Percentiles rank a stretch among this genome's conserved stretches.
Conservation (phyloP, 2,888 invertebrate species). For the Caenorhabditis sp. region DNA sequence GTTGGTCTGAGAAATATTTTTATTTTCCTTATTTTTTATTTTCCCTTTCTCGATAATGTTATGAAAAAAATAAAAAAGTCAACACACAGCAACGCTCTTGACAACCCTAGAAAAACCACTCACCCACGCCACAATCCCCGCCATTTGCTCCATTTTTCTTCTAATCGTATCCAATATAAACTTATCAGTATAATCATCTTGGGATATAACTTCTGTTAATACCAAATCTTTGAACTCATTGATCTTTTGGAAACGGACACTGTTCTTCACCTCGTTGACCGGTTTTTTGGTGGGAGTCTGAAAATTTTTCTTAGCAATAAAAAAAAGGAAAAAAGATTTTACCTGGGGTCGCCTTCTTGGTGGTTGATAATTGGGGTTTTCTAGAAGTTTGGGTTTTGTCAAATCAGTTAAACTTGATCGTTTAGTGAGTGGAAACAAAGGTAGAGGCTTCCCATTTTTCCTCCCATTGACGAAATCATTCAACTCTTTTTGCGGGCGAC, state of each 20-base stretch:
- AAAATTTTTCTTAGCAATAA: no score
- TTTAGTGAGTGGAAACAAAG: constrained; percentile 30
- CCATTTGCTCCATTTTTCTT: constrained; percentile 36
- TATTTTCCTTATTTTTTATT: no score
- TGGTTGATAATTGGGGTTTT: constrained; percentile 46
- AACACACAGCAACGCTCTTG: no score
- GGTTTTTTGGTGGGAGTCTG: not conserved
- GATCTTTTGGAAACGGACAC: not conserved
- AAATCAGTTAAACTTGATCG: constrained; percentile 40
- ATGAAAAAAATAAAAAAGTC: no score
- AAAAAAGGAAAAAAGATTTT: not conserved
- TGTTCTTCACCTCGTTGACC: not conserved
- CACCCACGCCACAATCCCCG: constrained; percentile 38
- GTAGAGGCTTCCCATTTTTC: constrained; percentile 2
- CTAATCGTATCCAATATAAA: constrained; percentile 2
- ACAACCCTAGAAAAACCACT: not conserved
- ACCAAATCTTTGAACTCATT: constrained; percentile 41
- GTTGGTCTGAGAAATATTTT: no score
- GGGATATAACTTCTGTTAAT: constrained; percentile 28
- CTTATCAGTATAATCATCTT: constrained; percentile 35
- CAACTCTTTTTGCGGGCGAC: constrained; percentile 46
- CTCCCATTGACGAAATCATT: constrained; percentile 43
- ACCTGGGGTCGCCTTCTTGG: constrained; percentile 27
- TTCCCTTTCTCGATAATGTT: no score
- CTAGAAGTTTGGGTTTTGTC: constrained; percentile 45